These are phyloP conservation scores for Daboia siamensis DNA, from an alignment of 2,113 vertebrate species.

Conservation along the genomic window DNA sequence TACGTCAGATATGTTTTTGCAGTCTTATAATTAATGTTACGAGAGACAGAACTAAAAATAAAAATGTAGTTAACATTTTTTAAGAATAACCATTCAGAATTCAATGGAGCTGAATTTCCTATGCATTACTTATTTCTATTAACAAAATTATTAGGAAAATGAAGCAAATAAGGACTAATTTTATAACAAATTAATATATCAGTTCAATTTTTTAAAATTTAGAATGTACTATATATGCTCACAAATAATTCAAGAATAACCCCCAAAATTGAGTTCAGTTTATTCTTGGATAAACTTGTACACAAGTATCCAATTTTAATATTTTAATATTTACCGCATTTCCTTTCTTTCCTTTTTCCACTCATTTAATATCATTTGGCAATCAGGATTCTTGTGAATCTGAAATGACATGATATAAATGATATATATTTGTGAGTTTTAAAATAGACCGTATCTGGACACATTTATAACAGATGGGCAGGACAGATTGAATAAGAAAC, in stretches of 20 bases:
- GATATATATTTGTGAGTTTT: background rate
- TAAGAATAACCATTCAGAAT: background rate
- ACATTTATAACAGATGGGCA: background rate
- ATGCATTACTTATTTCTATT: background rate
- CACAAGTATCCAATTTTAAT: background rate
- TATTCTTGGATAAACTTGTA: background rate
- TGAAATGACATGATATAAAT: conserved; percentile 54
- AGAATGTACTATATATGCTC: background rate
- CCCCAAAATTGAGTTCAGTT: background rate
- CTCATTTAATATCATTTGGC: conserved; percentile 85
- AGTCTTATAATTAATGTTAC: background rate
- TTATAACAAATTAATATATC: background rate
- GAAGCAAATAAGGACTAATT: background rate
- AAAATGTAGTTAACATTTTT: background rate
- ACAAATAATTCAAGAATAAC: background rate
- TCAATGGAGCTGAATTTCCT: background rate
- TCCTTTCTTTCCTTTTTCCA: conserved; percentile 91
- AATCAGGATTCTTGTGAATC: conserved; percentile 85
- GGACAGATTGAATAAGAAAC: background rate
- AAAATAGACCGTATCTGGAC: background rate
- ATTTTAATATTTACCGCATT: conserved; percentile 75
- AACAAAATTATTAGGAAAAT: background rate
- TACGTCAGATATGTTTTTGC: background rate
- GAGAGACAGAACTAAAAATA: background rate
- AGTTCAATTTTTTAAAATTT: background rate